phyloP scores from a whole-genome alignment of 2,113 vertebrate species.

The Marmota flaviventris region DNA sequence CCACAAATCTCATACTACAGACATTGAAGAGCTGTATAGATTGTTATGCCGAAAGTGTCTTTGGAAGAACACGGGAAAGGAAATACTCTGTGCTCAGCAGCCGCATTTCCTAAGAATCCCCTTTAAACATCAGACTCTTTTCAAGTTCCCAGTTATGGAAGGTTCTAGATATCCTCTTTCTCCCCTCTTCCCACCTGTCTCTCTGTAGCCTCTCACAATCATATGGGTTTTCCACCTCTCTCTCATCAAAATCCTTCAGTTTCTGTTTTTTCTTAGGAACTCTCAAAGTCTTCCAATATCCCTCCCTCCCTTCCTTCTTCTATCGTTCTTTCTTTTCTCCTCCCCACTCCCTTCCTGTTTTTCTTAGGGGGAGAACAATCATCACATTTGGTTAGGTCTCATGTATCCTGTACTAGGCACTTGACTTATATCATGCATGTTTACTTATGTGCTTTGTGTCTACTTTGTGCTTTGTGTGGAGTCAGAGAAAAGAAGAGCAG shows the following conservation, averaged over 20 bases:
- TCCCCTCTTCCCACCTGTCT: not conserved
- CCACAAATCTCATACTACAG: not conserved
- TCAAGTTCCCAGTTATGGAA: not conserved
- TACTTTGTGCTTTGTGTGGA: not conserved
- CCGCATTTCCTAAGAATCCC: not conserved
- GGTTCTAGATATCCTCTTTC: not conserved
- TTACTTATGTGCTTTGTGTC: not conserved
- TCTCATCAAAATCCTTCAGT: not conserved
- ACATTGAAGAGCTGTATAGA: not conserved
- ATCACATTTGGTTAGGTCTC: not conserved
- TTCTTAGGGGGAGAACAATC: not conserved
- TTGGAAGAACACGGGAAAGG: not conserved
- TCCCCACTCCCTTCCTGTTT: not conserved
- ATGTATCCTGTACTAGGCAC: no score
- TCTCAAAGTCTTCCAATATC: not conserved
- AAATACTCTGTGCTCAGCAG: rapidly evolving
- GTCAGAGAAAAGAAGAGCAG: not conserved
- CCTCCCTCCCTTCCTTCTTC: not conserved
- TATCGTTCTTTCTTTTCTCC: no score
- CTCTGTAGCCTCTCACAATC: not conserved
- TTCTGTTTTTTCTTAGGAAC: not conserved
- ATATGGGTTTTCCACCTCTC: not conserved
- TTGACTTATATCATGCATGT: not conserved
- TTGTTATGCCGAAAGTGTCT: not conserved
- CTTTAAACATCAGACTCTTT: not conserved